Evolutionary conservation across 2,113 vertebrate genomes (phyloP), one percentile per base, ranked within the genome.

Genomic region (Octodon degus): DNA sequence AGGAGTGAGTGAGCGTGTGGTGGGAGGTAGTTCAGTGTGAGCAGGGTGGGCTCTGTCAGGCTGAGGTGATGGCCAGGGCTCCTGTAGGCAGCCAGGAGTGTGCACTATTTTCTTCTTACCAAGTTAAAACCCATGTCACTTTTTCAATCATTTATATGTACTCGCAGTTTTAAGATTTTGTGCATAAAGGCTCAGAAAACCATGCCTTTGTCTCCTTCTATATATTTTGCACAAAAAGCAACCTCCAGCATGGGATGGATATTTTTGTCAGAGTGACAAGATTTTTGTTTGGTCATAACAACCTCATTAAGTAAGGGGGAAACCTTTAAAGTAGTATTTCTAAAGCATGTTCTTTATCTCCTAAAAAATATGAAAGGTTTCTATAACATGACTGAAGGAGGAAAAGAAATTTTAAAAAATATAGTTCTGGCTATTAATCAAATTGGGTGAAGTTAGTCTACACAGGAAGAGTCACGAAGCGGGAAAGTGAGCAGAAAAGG

Each of bases 351-450:
- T 58, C 30, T 34, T 93, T 40, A 94, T 20, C 58, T 76, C 86
- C 43, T 89, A 90, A 90, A 91, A 92, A 82, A 43, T 1, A 4
- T 62, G 40, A n/a, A 89, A 53, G 2, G 34, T 84, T 77, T 86
- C 91, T n/a, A 90, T 85, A 80, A 86, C 24, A 62, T 92, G 96
- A 30, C 30, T 72, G 20, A 32, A 83, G 70, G 11, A n/a, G 1
- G 53, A 88, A 40, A 93, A 58, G 43, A 2, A 94, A 47, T 34
- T 12, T 93, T 67, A 37, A 94, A 93, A 85, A 92, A 94, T 62
- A 79, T 88, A 91, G 84, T 92, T 90, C 47, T 92, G 13, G 82
- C 85, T 63, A 65, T 89, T n/a, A 92, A 86, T 43, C 34, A 86
- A 89, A 7, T 55, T 72, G 81, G 76, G 5, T 67, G 67, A 74